Evolutionary conservation across 2,888 invertebrate species (phyloP), one percentile per base, ranked within the genome.

Genomic region (Lasioglossum vierecki): DNA sequence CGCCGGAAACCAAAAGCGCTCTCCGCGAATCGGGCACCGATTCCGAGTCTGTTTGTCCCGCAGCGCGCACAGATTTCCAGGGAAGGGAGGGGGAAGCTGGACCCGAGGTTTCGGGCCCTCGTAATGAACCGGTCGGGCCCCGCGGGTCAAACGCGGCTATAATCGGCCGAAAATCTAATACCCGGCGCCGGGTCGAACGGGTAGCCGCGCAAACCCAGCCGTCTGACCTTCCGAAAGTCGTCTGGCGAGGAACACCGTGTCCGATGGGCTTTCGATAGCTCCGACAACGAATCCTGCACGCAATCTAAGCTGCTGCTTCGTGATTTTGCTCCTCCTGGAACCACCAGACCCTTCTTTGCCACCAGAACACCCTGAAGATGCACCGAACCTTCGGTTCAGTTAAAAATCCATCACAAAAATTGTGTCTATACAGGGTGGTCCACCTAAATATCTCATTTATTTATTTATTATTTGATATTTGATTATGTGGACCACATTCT

Each of bases 181-280:
- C 87, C 79, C 86, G 83, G 84, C 85, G 85, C 79, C 79, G 78
- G 60, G 63, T 75, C 79, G 22, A 89, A 84, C 88, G 85, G 72
- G 78, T 83, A 84, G 84, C 66, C 35, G 66, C 88, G 80, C 84
- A 85, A 86, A 88, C 82, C 79, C 60, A 44, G 66, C 66, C 82
- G 86, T 86, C 82, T 83, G 84, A 86, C 86, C 83, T 89, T 88
- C 76, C 75, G 74, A 89, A 85, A 88, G 86, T 86, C 85, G 85
- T 85, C 82, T 73, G 75, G 49, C 76, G 60, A 46, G 70, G 70
- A 73, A 60, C 80, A 74, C 84, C 85, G 87, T 80, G 82, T 85
- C 86, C 88, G 89, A 91, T 91, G 90, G 89, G 87, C 93, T 92
- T 91, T 85, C 92, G 90, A 92, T 92, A 92, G 91, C 91, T 91